These are phyloP conservation scores for Hylaea fasciaria DNA, from an alignment of 2,888 invertebrate genomes.

Conservation along the genomic window DNA sequence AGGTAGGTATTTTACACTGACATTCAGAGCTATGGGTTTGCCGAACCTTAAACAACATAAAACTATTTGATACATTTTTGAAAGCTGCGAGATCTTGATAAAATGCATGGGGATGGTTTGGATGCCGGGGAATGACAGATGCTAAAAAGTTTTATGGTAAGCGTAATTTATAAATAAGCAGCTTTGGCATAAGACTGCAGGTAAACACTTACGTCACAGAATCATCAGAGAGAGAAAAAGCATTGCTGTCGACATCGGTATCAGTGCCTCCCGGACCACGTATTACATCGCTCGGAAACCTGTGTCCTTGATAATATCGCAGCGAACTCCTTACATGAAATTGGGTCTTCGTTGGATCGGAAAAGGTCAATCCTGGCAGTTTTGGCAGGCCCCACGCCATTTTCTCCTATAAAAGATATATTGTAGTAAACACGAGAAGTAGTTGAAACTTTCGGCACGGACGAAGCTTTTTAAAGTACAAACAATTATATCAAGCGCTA, in stretches of 20 bases:
- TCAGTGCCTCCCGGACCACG: constrained; percentile 86
- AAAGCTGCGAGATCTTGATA: no score
- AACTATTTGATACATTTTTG: no score
- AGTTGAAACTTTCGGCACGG: constrained; percentile 7
- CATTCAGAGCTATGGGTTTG: no score
- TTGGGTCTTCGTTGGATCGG: constrained; percentile 86
- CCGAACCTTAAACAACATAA: no score
- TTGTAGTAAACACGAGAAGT: not conserved
- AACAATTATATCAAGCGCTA: constrained; percentile 21
- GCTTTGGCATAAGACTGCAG: not conserved
- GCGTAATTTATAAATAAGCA: no score
- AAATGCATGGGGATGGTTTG: no score
- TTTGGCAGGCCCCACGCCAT: constrained; percentile 88
- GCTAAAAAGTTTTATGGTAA: no score
- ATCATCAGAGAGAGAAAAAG: constrained; percentile 81
- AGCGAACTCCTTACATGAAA: constrained; percentile 87
- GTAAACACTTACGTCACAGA: constrained; percentile 74
- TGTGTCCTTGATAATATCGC: constrained; percentile 87
- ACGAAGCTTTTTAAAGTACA: not conserved
- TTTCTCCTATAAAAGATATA: constrained; percentile 27
- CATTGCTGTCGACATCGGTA: constrained; percentile 86
- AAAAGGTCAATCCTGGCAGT: constrained; percentile 88
- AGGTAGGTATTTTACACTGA: no score
- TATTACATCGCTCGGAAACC: constrained; percentile 82
- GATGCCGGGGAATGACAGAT: no score